Evolutionary conservation across 2,888 invertebrate species (phyloP), one percentile per base, ranked within the genome.

Genomic region (Lamellibrachia satsuma): DNA sequence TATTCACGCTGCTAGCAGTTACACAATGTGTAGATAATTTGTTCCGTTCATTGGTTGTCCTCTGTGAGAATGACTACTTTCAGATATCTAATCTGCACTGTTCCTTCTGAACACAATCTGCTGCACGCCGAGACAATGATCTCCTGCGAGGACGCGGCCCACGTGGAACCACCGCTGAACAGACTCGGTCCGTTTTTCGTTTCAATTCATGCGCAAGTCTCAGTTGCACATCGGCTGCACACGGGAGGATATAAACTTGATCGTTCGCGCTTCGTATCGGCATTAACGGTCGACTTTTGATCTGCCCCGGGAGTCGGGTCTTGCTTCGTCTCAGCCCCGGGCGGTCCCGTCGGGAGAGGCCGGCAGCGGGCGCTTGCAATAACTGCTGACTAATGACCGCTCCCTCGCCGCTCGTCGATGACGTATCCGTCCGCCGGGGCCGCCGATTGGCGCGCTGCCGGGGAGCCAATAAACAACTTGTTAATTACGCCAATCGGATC

Each of bases 221-320:
- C 75, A 11, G 75, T 22, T 75, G 75, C 75, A 22, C 75, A 6
- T 4, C 22, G 75, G 75, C 4, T 22, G 75, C 75, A 75, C 75
- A 75, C 75, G 75, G 22, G 75, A 75, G 75, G 75, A 75, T 75
- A 75, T 75, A 75, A 75, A 75, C 75, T 75, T 75, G 75, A 75
- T 75, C 75, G 75, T 75, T 75, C 75, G 75, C 75, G 75, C 75
- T 75, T 75, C 75, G 75, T 75, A 11, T 75, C 75, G 75, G 75
- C 75, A 75, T 75, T 75, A 75, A 75, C 75, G 75, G 75, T 75
- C 75, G 75, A 75, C 75, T 75, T 75, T 75, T 75, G 75, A 75
- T 75, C 75, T 75, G 75, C 75, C 75, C 75, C 75, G 75, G 75
- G 75, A 75, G 75, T 75, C 75, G 75, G 75, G 75, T 22, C 75